Base-by-base conservation (phyloP, 1,140 invertebrate species). In the Tribolium madens region DNA sequence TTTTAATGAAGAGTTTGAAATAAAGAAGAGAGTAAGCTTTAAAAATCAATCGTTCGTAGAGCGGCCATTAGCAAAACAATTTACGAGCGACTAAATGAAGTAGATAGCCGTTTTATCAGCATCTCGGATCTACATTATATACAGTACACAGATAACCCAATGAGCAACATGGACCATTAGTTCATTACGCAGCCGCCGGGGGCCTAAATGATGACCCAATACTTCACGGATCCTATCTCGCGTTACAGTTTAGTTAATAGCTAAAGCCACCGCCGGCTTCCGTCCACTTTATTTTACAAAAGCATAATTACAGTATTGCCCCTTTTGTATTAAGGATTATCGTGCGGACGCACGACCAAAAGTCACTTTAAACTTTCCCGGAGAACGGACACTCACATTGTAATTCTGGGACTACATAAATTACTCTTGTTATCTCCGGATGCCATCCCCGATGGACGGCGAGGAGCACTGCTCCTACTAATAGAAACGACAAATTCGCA, bases 121-220 rank as follows among this genome's bases (percentile, higher is more conserved):
- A 71, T 52, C 46, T 57, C 26, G 47, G 46, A 73, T 64, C 50
- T 77, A 57, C 36, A 71, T 47, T 50, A 47, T 71, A 71, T 31
- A 76, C 64, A 73, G 36, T 70, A 71, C 60, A 50, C 47, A 76
- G 74, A 76, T 76, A 76, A 76, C 57, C 57, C 57, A 76, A 76
- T 76, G 73, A 78, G 74, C 77, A 72, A 64, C 75, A 79, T 70
- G 75, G 68, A 26, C 74, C 77, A 79, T 79, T 79, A 79, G 77
- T 79, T 79, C 77, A 79, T 79, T 79, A 79, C 77, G 77, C 77
- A 79, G 73, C 70, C 77, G 75, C 77, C 71, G 57, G 69, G 71
- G 77, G 74, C 13, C 71, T 76, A 79, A 76, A 79, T 76, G 73
- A 78, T 75, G 70, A 76, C 42, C 77, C 75, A 79, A 79, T 79